phyloP scores from a whole-genome alignment of 2,888 invertebrate genomes.

The Adineta ricciae region DNA sequence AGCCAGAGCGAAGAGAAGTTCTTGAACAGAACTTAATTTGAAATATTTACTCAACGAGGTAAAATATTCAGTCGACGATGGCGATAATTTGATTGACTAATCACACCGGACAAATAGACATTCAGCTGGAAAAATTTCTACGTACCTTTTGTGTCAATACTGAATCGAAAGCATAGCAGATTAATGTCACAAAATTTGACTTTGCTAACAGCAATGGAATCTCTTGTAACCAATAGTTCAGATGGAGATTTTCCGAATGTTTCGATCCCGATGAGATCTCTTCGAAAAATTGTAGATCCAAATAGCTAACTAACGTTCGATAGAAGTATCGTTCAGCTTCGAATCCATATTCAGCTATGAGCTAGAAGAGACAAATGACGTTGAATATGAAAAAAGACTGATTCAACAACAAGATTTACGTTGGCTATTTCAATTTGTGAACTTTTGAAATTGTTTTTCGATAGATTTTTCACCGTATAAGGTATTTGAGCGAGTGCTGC shows the following conservation, averaged over 20 bases:
- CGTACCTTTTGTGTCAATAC: conserved; percentile 63
- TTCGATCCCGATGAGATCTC: conserved; percentile 49
- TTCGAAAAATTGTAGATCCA: conserved; percentile 61
- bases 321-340: conserved; percentile 92
- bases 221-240: conserved; percentile 68
- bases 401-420: conserved; percentile 53
- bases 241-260: conserved; percentile 51
- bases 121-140: not conserved
- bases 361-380: conserved; percentile 54
- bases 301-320: conserved; percentile 79
- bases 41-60: conserved; percentile 72
- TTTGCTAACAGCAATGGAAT: conserved; percentile 68
- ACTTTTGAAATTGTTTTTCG: conserved; percentile 85
- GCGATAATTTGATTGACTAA: conserved; percentile 67
- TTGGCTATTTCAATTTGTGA: conserved; percentile 75
- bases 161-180: conserved; percentile 78
- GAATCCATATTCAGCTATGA: conserved; percentile 79
- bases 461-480: conserved; percentile 87
- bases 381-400: too few relatives aligned
- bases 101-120: conserved; percentile 16
- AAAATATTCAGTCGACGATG: conserved; percentile 59
- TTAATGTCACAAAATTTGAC: conserved; percentile 72
- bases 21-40: conserved; percentile 74
- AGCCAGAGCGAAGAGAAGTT: conserved; percentile 77
- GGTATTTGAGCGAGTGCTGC: conserved; percentile 96